A percentile compares a stretch with the other conserved stretches of the same genome.
These are phyloP conservation scores for Psix sp. DNA, from an alignment of 1,140 invertebrate species.

Conservation along the genomic window DNA sequence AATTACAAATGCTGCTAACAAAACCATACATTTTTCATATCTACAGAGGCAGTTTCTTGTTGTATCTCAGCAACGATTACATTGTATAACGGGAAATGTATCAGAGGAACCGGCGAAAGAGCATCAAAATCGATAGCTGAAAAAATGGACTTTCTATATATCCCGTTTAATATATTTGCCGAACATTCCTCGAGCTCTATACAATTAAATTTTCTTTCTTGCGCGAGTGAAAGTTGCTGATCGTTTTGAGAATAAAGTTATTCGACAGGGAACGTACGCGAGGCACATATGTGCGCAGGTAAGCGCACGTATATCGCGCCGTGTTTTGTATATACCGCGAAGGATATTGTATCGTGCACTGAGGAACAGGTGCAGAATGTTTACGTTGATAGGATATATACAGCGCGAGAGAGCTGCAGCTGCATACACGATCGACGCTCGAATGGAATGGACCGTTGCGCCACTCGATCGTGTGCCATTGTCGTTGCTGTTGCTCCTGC, in stretches of 20 bases:
- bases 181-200: constrained; percentile 5
- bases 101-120: no score
- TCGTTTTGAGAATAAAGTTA: constrained; percentile 48
- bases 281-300: background rate
- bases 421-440: constrained; percentile 23
- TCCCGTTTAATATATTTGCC: background rate
- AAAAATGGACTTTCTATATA: background rate
- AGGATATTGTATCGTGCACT: constrained; percentile 39
- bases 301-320: constrained; percentile 8
- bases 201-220: constrained; percentile 36
- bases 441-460: constrained; percentile 42
- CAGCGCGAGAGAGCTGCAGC: constrained; percentile 23
- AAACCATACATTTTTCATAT: no score
- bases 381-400: constrained; percentile 25
- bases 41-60: no score
- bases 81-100: no score
- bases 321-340: constrained; percentile 21
- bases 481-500: constrained; percentile 22
- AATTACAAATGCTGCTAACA: no score
- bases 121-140: no score
- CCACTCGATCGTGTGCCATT: constrained; percentile 28
- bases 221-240: constrained; percentile 36
- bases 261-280: constrained; percentile 17
- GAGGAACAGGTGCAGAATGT: constrained; percentile 38
- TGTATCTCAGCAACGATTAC: no score